Conservation (phyloP, 2,797 vertebrate genomes). For the Muscicapa comitata region DNA sequence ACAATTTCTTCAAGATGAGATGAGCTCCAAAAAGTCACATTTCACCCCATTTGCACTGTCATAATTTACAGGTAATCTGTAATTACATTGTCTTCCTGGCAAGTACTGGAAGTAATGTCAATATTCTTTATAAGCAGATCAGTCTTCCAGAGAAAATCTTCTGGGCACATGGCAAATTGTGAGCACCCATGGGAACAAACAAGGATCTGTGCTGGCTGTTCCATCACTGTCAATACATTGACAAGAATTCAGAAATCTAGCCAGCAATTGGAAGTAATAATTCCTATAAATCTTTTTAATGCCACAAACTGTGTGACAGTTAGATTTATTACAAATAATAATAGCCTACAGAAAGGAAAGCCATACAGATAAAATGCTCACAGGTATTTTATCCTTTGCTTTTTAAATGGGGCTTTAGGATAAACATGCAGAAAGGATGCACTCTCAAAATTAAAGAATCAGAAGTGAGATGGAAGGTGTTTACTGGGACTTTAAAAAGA, state of each 20-base stretch:
- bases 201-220: not conserved
- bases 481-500: not conserved
- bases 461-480: not conserved
- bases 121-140: not conserved
- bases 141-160: not conserved
- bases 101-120: not conserved
- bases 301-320: constrained; percentile 57
- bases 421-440: not conserved
- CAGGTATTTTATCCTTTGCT: not conserved
- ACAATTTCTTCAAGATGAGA: not conserved
- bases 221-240: not conserved
- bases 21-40: not conserved
- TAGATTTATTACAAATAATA: constrained; percentile 64
- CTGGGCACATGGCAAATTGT: not conserved
- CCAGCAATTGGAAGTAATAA: not conserved
- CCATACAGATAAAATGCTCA: not conserved
- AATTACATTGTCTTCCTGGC: not conserved
- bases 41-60: not conserved
- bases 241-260: not conserved
- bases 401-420: not conserved
- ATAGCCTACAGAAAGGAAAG: not conserved
- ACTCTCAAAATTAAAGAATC: not conserved
- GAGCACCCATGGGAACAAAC: not conserved
- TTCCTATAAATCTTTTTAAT: constrained; percentile 2
- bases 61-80: not conserved